Evolutionary conservation across 2,888 invertebrate genomes (phyloP), one percentile per base, ranked within the genome.

Genomic region (Gisinianus flammeolus): DNA sequence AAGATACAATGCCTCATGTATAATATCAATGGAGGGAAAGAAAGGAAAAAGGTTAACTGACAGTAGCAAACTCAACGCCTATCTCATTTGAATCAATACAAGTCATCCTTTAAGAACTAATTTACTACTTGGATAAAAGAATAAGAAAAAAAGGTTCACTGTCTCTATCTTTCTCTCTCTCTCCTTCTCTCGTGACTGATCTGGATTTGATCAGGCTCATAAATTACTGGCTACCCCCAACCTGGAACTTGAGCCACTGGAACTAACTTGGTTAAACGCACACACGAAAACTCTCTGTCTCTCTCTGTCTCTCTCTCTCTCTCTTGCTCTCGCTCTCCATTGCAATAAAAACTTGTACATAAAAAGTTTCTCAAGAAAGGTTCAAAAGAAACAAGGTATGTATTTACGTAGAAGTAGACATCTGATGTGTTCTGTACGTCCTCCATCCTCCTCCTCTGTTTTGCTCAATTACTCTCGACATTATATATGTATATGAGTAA

Each of bases 151-250:
- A 58, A 58, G 62, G 35, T 22, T 31, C n/a, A n/a, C n/a, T n/a
- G n/a, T n/a, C n/a, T n/a, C n/a, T n/a, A n/a, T n/a, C n/a, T n/a
- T n/a, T 67, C 19, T 58, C 22, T 26, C 33, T 67, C 19, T 58
- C 22, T 26, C 26, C 22, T 26, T 28, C 31, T 71, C 71, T 74
- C 73, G 73, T 74, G 68, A 76, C 76, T 76, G 76, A 76, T 76
- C 76, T 76, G 76, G 69, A 70, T 79, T 56, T 75, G 75, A 79
- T 79, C 79, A 44, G 35, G 69, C 78, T 74, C 74, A 74, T 78
- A 74, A 78, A 75, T 75, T 74, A 69, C 68, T 69, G 58, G 54
- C 71, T 76, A 76, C 74, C 76, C 79, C 79, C 79, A 79, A 66
- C 76, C 33, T 71, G 35, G 78, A 78, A 69, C 69, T 62, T 69